Evolutionary conservation across 2,888 invertebrate genomes (phyloP), one percentile per base, ranked within the genome.

Genomic region (Chouioia cunea): DNA sequence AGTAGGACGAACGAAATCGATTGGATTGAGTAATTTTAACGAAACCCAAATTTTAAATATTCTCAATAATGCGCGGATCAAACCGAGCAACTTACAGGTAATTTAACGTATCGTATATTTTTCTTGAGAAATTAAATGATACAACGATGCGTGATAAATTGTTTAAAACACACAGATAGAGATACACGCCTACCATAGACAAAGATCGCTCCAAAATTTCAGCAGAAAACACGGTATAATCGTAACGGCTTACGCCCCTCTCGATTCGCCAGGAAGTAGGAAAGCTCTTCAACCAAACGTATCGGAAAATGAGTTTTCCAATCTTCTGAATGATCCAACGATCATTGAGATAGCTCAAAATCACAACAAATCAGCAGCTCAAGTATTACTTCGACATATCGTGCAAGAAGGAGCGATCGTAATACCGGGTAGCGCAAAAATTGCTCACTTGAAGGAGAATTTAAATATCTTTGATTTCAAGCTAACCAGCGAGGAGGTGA

Each of bases 21-120:
- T 95, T 75, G 95, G 95, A 2, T 81, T 95, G 62, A 94, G 94
- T 57, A 95, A 95, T 85, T 95, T 93, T 84, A 93, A 92, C 80
- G 88, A 88, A 70, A 81, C 86, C 16, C 95, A 95, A 86, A 88
- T 94, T 67, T 81, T 87, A 73, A 87, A 88, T 71, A 89, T 94
- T 65, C 88, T 90, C 74, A 85, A 89, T 15, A 82, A 81, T 18
- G 88, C 91, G 0, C 87, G 86, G 59, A 88, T 93, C 56, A 91
- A 90, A 81, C 94, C 94, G 1, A 89, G 91, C 66, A 92, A 92
- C 73, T 84, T 93, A 67, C 92, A 92, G 81, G 84, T 85, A 77
- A 50, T 50, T 56, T 3, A 44, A 48, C n/a, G n/a, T 23, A 14
- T 16, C 4, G 27, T 27, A 36, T 27, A 2, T 65, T 0, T 47